phyloP scores from a whole-genome alignment of 1,140 invertebrate genomes.

The Camponotus pennsylvanicus region DNA sequence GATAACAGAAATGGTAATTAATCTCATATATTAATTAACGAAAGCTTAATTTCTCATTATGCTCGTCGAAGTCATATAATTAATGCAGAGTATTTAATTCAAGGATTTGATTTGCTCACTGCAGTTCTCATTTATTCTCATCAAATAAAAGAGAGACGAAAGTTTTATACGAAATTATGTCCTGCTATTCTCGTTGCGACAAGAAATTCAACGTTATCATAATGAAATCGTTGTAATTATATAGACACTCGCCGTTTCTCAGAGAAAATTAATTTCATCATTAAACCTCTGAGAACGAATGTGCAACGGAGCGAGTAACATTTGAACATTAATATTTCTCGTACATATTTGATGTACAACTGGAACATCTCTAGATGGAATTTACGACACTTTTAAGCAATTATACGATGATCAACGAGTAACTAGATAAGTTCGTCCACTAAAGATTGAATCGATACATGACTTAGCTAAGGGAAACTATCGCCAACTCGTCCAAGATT shows the following conservation, averaged over 20 bases:
- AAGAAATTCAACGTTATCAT: not conserved
- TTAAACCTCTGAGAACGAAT: slow-evolving; percentile 9
- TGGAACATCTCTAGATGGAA: not conserved
- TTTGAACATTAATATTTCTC: slow-evolving; percentile 19
- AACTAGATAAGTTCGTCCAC: slow-evolving; percentile 25
- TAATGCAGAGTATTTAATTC: slow-evolving; percentile 32
- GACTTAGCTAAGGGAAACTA: slow-evolving; percentile 45
- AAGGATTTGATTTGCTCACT: not conserved
- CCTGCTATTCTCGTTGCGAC: not conserved
- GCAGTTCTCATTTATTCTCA: slow-evolving; percentile 14
- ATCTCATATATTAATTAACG: slow-evolving; percentile 21
- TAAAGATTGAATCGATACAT: slow-evolving; percentile 31
- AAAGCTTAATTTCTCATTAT: slow-evolving; percentile 41
- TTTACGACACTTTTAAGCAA: not conserved
- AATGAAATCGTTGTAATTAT: not conserved
- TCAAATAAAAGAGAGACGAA: not conserved
- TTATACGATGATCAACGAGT: not conserved
- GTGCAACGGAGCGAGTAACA: not conserved
- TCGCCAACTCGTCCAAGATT: slow-evolving; percentile 43
- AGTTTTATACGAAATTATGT: slow-evolving; percentile 1
- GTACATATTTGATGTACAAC: not conserved
- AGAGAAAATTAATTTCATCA: not conserved
- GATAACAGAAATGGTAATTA: slow-evolving; percentile 9
- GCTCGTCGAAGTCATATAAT: not conserved
- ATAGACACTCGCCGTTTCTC: not conserved